phyloP scores from a whole-genome alignment of 2,888 invertebrate genomes.

The Periphyllus acericola region DNA sequence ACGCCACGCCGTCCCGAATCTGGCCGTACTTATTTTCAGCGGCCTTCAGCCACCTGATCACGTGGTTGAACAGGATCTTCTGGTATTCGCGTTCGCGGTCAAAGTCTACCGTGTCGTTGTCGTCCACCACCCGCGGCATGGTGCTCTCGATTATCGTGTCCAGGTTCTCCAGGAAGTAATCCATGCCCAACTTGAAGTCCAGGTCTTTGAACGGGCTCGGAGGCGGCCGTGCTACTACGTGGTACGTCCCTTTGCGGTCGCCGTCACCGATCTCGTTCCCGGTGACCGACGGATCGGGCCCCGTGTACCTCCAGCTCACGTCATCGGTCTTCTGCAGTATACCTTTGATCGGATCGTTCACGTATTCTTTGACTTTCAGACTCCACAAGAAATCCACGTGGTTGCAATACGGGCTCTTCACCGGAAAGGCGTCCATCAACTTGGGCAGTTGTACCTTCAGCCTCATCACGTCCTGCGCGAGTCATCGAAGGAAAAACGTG shows the following conservation, averaged over 20 bases:
- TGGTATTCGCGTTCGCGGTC: conserved; percentile 21
- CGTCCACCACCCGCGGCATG: conserved; percentile 1
- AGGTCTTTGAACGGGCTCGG: neutral
- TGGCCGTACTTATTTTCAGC: neutral
- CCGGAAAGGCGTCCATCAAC: conserved; percentile 68
- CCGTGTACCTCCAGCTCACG: conserved; percentile 2
- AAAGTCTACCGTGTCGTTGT: neutral
- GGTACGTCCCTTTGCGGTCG: neutral
- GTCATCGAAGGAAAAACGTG: neutral
- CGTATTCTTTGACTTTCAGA: neutral
- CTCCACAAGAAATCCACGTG: conserved; percentile 78
- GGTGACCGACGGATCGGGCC: neutral
- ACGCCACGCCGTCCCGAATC: neutral
- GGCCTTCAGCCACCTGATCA: neutral
- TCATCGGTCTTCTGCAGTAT: conserved; percentile 30
- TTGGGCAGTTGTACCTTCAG: conserved; percentile 72
- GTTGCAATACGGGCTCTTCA: conserved; percentile 72
- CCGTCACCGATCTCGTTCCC: neutral
- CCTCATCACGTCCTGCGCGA: conserved; percentile 71
- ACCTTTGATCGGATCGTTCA: conserved; percentile 24
- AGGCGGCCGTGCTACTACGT: neutral
- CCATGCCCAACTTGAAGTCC: neutral
- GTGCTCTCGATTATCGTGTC: conserved; percentile 28
- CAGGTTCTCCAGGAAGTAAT: neutral
- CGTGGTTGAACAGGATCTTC: neutral